phyloP scores from a whole-genome alignment of 2,888 invertebrate genomes.

The Adineta ricciae region DNA sequence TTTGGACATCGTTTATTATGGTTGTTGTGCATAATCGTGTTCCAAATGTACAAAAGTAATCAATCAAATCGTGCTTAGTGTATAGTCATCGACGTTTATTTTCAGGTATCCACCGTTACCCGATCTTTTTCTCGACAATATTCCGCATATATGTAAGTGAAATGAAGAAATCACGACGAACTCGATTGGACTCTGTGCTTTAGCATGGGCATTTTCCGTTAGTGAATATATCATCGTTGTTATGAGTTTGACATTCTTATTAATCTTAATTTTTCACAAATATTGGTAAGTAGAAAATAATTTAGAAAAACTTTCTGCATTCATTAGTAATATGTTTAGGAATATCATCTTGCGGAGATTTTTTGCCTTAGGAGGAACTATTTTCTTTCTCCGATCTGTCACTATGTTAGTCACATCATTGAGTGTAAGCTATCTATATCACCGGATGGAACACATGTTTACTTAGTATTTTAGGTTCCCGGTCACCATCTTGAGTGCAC shows the following conservation, averaged over 20 bases:
- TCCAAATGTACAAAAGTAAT: slow-evolving; percentile 75
- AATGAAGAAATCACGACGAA: not conserved
- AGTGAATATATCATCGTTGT: slow-evolving; percentile 87
- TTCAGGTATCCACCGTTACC: slow-evolving; percentile 75
- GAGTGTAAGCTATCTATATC: slow-evolving; percentile 56
- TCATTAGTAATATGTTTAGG: slow-evolving; percentile 57
- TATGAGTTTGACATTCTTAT: slow-evolving; percentile 73
- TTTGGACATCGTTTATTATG: slow-evolving; percentile 69
- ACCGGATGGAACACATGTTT: too few relatives aligned
- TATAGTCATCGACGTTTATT: not conserved
- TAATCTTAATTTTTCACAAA: slow-evolving; percentile 85
- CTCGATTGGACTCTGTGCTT: not conserved
- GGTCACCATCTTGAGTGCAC: slow-evolving; percentile 2
- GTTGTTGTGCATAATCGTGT: slow-evolving; percentile 95
- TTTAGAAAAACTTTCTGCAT: too few relatives aligned
- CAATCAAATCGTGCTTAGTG: not conserved
- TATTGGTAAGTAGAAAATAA: slow-evolving; percentile 53
- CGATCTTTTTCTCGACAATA: slow-evolving; percentile 92
- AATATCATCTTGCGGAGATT: slow-evolving; percentile 84
- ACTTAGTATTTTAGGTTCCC: not conserved
- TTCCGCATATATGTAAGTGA: slow-evolving; percentile 72
- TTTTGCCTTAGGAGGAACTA: slow-evolving; percentile 89
- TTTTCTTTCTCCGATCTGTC: slow-evolving; percentile 86
- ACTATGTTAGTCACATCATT: slow-evolving; percentile 99
- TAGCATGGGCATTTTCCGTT: slow-evolving; percentile 90